phyloP scores from a whole-genome alignment of 2,888 invertebrate genomes.

The Eristalis arbustorum region DNA sequence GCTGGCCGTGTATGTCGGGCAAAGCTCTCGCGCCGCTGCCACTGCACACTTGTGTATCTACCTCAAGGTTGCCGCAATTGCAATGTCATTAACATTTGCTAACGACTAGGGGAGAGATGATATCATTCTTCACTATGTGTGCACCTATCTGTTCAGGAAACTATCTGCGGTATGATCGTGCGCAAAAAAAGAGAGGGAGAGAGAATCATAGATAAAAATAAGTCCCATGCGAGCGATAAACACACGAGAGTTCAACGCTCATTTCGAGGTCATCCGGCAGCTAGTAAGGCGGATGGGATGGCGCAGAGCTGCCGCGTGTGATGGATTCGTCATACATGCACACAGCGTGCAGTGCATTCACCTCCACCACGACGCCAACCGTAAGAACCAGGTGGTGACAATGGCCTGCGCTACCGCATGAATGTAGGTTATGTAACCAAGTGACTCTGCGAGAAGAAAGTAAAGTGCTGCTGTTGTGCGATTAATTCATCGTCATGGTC shows the following conservation, averaged over 20 bases:
- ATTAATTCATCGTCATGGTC: slow-evolving; percentile 48
- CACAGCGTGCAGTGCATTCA: slow-evolving; percentile 42
- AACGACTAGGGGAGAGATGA: slow-evolving; percentile 30
- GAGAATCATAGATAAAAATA: slow-evolving; percentile 30
- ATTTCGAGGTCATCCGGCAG: slow-evolving; percentile 40
- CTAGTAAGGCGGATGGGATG: neutral
- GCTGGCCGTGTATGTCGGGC: neutral
- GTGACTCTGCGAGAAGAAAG: neutral
- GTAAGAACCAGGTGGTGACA: neutral
- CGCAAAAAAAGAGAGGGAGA: slow-evolving; percentile 28
- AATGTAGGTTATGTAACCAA: slow-evolving; percentile 52
- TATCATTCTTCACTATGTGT: slow-evolving; percentile 44
- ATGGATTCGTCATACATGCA: slow-evolving; percentile 36
- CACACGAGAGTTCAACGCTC: slow-evolving; percentile 16
- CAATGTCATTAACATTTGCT: slow-evolving; percentile 65
- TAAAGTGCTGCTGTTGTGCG: neutral
- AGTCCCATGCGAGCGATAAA: neutral
- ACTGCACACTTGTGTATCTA: neutral
- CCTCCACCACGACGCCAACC: neutral
- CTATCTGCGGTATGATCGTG: slow-evolving; percentile 34
- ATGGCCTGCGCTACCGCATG: slow-evolving; percentile 14
- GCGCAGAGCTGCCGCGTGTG: neutral
- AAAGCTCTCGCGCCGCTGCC: slow-evolving; percentile 36
- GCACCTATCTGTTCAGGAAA: slow-evolving; percentile 46
- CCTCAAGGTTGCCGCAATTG: slow-evolving; percentile 54